Base-by-base conservation (phyloP, 2,888 invertebrate genomes). In the Chrysolina haemoptera region DNA sequence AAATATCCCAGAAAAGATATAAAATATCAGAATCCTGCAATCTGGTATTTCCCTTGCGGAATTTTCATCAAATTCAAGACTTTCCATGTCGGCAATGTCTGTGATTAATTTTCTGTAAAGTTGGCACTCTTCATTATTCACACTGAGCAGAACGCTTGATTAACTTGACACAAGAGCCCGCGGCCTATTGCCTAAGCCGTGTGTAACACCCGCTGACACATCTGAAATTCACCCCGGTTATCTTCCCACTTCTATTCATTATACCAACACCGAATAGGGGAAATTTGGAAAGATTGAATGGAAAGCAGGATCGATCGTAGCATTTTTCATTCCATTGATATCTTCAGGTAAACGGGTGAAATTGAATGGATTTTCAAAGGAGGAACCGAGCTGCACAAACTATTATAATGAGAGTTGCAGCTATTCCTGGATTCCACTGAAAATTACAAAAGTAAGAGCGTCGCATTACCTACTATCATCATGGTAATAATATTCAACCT, bases 161-260 rank as follows among this genome's bases (percentile, higher is more conserved):
- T 76, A 74, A 73, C 67, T 71, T 50, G 74, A 71, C 66, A 74
- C 73, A 70, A 76, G 64, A 74, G 74, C 74, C 64, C 71, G 68
- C 71, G 74, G 71, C 70, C 66, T 66, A 20, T 70, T 67, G 70
- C 69, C 70, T 76, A 76, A 68, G 66, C 70, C 71, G 73, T 76
- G 71, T 76, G 76, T 76, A 71, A 75, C 74, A 76, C 68, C 67
- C 72, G 76, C 76, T 76, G 76, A 74, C 76, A 76, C 74, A 76
- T 74, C 68, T 67, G 68, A 76, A 74, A 76, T 76, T 74, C 65
- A 72, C 74, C 71, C 76, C 74, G 63, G 70, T 74, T 59, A 59
- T 59, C 27, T 74, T 71, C 67, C 68, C 48, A 62, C 68, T 68
- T 69, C 69, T 35, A 62, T 50, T 43, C 69, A 70, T 72, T 68